Base-by-base conservation (phyloP, 2,797 vertebrate genomes). In the Fratercula arctica region DNA sequence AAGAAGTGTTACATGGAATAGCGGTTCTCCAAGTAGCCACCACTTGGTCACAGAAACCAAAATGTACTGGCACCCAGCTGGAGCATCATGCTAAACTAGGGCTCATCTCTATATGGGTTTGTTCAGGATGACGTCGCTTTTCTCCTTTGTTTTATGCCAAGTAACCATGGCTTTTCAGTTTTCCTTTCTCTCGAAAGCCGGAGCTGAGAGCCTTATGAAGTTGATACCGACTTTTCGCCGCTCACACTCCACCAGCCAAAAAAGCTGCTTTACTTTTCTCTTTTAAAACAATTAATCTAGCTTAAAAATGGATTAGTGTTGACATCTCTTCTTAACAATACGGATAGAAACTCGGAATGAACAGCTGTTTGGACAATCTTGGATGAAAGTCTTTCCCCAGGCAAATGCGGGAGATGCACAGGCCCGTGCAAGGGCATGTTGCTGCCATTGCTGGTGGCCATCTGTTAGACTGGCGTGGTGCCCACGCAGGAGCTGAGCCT, bases 381-480 rank as follows among this genome's bases (percentile, higher is more conserved):
- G 88, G 94, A 92, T 84, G 89, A 96, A 95, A 93, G 78, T 90
- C 91, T 85, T 92, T 85, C 95, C 96, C 95, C 84, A 66, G 63
- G 95, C 94, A 95, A 95, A 87, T 72, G 63, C 80, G 75, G 92
- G 85, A 88, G 91, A 93, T 95, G 90, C 91, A 84, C 48, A 82
- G 82, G 48, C 93, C 87, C 89, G 37, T 61, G 91, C 72, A 64
- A 80, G 93, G 90, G 86, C 83, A 89, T 86, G 74, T 63, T 91
- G 96, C 88, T 95, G 90, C 94, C 83, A 78, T 89, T 95, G 89
- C 67, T 84, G 69, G 74, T 85, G 93, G 48, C 96, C 97, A 97
- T 97, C 97, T 98, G 97, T 90, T 86, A 72, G 74, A 45, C 60
- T 98, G 97, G 96, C 96, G 48, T 19, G 29, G 26, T 93, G 95